These are phyloP conservation scores for Myopa tessellatipennis DNA, from an alignment of 2,888 invertebrate genomes.

Conservation along the genomic window DNA sequence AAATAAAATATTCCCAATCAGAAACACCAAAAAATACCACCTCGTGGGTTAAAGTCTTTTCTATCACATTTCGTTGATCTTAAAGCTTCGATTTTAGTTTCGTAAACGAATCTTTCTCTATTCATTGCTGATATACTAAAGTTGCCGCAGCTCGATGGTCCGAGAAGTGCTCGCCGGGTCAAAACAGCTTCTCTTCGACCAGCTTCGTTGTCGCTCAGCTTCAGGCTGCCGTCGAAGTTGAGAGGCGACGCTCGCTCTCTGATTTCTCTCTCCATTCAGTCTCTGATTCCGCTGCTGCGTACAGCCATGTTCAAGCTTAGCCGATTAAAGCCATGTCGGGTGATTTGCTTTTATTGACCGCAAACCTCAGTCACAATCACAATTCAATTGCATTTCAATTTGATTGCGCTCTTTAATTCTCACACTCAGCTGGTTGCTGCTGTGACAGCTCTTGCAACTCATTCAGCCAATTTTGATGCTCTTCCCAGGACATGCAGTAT, in stretches of 20 bases:
- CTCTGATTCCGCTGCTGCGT: background rate
- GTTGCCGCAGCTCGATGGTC: background rate
- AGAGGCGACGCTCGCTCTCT: too few relatives aligned
- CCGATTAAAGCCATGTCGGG: conserved; percentile 5
- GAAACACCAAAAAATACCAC: background rate
- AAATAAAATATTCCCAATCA: too few relatives aligned
- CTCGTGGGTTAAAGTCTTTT: background rate
- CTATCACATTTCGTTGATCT: background rate
- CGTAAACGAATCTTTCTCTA: background rate
- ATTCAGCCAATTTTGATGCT: conserved; percentile 55
- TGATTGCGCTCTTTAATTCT: background rate
- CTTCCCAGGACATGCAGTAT: conserved; percentile 51
- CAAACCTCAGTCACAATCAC: conserved; percentile 29
- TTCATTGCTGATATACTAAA: background rate
- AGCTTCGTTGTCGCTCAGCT: background rate
- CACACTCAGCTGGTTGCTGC: background rate
- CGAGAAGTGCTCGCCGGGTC: background rate
- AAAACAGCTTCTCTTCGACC: background rate
- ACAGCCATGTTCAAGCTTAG: background rate
- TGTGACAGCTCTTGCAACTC: conserved; percentile 49
- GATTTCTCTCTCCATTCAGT: background rate
- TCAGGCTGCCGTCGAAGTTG: too few relatives aligned
- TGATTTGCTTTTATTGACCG: background rate
- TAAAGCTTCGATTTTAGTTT: background rate
- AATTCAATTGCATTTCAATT: conserved; percentile 12